Conservation (phyloP, 2,888 invertebrate species). For the Spodoptera littoralis region DNA sequence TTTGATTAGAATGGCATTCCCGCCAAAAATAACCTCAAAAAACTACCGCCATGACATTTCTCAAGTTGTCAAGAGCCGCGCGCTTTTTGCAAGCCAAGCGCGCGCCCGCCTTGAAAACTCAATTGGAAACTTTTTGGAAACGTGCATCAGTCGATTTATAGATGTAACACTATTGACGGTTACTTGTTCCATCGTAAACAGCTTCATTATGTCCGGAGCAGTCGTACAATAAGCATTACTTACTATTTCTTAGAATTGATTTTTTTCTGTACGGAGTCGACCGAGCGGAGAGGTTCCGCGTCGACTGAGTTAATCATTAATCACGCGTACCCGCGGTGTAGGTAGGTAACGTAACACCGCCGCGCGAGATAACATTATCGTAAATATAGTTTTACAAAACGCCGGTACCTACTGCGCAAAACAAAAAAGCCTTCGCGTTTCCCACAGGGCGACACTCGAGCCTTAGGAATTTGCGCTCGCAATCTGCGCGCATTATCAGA, state of each 20-base stretch:
- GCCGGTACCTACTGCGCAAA: constrained; percentile 79
- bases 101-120: constrained; percentile 84
- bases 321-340: constrained; percentile 70
- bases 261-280: constrained; percentile 60
- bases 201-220: constrained; percentile 75
- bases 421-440: constrained; percentile 69
- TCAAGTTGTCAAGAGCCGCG: constrained; percentile 81
- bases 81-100: constrained; percentile 79
- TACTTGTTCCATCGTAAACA: constrained; percentile 73
- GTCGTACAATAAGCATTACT: constrained; percentile 56
- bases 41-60: constrained; percentile 80
- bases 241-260: constrained; percentile 68
- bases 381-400: constrained; percentile 86
- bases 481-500: constrained; percentile 83
- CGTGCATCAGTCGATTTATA: constrained; percentile 73
- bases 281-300: constrained; percentile 66
- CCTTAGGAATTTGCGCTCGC: constrained; percentile 76
- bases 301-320: constrained; percentile 76
- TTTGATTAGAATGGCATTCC: constrained; percentile 88
- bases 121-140: constrained; percentile 78
- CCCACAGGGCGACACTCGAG: constrained; percentile 80
- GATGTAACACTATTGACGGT: constrained; percentile 74
- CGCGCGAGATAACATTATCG: constrained; percentile 82
- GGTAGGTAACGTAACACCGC: constrained; percentile 81
- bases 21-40: constrained; percentile 79